Evolutionary conservation across 2,888 invertebrate species (phyloP), one percentile per base, ranked within the genome.

Genomic region (Andricus curvator): DNA sequence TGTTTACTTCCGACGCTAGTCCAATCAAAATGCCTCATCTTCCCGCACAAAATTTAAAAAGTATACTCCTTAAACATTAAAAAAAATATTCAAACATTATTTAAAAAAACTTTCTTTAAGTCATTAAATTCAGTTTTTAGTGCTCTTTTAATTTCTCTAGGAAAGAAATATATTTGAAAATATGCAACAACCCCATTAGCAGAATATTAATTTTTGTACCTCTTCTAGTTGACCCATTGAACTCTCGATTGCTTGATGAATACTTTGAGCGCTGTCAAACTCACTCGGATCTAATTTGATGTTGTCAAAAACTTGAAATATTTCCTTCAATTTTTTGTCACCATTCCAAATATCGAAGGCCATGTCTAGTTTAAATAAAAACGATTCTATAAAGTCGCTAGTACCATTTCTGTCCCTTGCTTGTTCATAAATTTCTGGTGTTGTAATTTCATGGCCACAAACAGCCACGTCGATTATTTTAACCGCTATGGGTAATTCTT

Each of bases 391-490:
- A 84, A 84, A 0, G 67, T 85, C 77, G 87, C 90, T 51, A 62
- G 87, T 25, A 5, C 94, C 94, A 83, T 94, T 93, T 62, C 95
- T 92, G 22, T 94, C 93, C 17, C 93, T 83, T 0, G 94, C 95
- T 0, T 93, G 90, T 56, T 88, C 87, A 68, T 94, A 89, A 1
- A 95, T 93, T 44, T 94, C 93, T 0, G 94, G 94, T 67, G 94
- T 94, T 0, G 95, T 93, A 1, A 95, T 94, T n/a, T 93, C 88
- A 88, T 95, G 95, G 0, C 96, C 96, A 88, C 94, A 95, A 15
- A 96, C 88, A 0, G 95, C 94, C 89, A 96, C 92, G 87, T 96
- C 96, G 29, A 94, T 77, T 88, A 95, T 94, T 81, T 94, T 94
- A 17, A 94, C 89, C 11, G 89, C 88, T 8, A 94, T 87, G 37